phyloP scores from a whole-genome alignment of 2,113 vertebrate genomes.

The Chionis minor region DNA sequence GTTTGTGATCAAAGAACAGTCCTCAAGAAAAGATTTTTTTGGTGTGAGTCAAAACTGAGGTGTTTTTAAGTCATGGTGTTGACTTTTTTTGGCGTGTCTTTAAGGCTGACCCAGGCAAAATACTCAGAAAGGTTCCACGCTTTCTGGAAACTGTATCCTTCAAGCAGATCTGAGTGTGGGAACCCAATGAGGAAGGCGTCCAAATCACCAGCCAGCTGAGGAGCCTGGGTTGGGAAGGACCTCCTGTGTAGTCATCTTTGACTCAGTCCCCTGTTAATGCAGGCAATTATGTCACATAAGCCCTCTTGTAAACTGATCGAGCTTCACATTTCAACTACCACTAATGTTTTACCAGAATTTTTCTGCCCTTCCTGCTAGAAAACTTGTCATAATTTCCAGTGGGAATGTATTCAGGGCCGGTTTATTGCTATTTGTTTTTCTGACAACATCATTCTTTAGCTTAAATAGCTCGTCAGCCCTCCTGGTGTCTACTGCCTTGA shows the following conservation, averaged over 20 bases:
- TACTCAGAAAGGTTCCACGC: not conserved
- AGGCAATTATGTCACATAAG: not conserved
- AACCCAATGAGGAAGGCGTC: not conserved
- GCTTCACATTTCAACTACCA: not conserved
- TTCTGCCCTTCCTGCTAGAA: constrained; percentile 5
- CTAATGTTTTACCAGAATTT: not conserved
- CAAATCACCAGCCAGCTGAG: not conserved
- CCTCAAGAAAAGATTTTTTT: not conserved
- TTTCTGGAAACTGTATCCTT: not conserved
- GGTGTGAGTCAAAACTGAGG: not conserved
- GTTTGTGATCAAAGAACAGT: not conserved
- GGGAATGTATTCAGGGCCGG: not conserved
- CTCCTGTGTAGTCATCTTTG: not conserved
- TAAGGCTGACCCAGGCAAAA: not conserved
- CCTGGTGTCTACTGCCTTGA: not conserved
- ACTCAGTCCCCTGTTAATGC: not conserved
- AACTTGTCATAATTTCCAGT: not conserved
- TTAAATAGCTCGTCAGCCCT: not conserved
- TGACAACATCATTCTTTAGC: not conserved
- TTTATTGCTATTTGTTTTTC: not conserved
- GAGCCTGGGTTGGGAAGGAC: not conserved
- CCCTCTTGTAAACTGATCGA: not conserved
- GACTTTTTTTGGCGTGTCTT: not conserved
- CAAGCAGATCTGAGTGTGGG: not conserved
- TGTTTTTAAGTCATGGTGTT: not conserved